phyloP scores from a whole-genome alignment of 1,140 invertebrate genomes.

The Penaeus japonicus region DNA sequence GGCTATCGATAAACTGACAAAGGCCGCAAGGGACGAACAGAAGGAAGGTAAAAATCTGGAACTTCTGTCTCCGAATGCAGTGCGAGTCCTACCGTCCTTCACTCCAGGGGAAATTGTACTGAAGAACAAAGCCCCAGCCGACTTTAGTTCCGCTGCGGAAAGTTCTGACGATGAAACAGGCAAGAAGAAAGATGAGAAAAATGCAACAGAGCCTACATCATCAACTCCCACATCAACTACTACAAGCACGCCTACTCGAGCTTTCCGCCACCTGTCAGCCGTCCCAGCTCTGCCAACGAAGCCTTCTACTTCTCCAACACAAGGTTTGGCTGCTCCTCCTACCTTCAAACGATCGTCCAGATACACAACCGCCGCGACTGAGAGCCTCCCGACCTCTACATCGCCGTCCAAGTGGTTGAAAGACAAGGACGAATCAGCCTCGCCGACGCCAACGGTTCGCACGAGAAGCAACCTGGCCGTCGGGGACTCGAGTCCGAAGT shows the following conservation, averaged over 20 bases:
- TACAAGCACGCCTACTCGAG: slow-evolving; percentile 8
- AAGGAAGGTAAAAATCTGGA: slow-evolving; percentile 16
- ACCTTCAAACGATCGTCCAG: slow-evolving; percentile 43
- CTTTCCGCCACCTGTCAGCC: slow-evolving; percentile 45
- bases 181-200: background rate
- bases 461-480: slow-evolving; percentile 11
- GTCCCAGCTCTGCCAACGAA: slow-evolving; percentile 41
- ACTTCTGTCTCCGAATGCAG: slow-evolving; percentile 42
- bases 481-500: slow-evolving; percentile 19
- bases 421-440: slow-evolving; percentile 17
- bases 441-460: background rate
- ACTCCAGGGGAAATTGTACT: slow-evolving; percentile 13
- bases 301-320: background rate
- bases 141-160: slow-evolving; percentile 57
- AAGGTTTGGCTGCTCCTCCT: slow-evolving; percentile 29
- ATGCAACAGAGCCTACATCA: background rate
- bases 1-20: slow-evolving; percentile 44
- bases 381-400: slow-evolving; percentile 8
- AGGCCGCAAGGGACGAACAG: slow-evolving; percentile 34
- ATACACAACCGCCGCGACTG: slow-evolving; percentile 19
- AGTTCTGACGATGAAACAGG: slow-evolving; percentile 42
- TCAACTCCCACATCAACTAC: background rate
- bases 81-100: slow-evolving; percentile 36
- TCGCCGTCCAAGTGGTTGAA: slow-evolving; percentile 2
- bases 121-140: slow-evolving; percentile 57